Base-by-base conservation (phyloP, 2,888 invertebrate species). In the Parnassius glacialis region DNA sequence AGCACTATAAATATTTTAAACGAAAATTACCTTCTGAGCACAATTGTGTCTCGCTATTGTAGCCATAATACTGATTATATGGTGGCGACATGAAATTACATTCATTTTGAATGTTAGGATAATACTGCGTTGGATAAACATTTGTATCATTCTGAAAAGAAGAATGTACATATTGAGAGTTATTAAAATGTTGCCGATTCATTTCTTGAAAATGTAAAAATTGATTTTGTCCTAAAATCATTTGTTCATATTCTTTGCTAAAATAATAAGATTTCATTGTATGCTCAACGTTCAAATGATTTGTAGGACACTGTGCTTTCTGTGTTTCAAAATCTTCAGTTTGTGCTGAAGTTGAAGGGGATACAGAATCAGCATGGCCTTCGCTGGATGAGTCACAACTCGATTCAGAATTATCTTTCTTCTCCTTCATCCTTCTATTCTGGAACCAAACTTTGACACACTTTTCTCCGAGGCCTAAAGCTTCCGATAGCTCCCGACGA, bases 401-500 rank as follows among this genome's bases (percentile, higher is more conserved):
- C 2, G 80, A 81, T 62, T 84, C 85, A 0, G 78, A 80, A 0
- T 73, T 81, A 67, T 93, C 93, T 70, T 92, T 94, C 74, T 95
- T 95, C 69, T 89, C 90, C 66, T 95, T 95, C 96, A 96, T 96
- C 34, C 96, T 88, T 34, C 96, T 90, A 75, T 96, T 96, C 76
- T 97, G 96, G 78, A 96, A 97, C 96, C 96, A 96, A 47, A 96
- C 94, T 80, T 96, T 96, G 61, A 97, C 94, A 76, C 95, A 95
- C 59, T 94, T 92, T 70, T 96, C 96, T 1, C 93, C 92, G 2
- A 97, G 88, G 53, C 90, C 91, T 0, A 96, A 83, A 1, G 81
- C 70, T 0, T 92, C 80, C 0, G 96, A 94, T 76, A 97, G 89
- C 68, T 94, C 93, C 50, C 93, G 94, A 48, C 96, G 91, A 50